Evolutionary conservation across 2,888 invertebrate species (phyloP).

Genomic region (Phaedon cochleariae): DNA sequence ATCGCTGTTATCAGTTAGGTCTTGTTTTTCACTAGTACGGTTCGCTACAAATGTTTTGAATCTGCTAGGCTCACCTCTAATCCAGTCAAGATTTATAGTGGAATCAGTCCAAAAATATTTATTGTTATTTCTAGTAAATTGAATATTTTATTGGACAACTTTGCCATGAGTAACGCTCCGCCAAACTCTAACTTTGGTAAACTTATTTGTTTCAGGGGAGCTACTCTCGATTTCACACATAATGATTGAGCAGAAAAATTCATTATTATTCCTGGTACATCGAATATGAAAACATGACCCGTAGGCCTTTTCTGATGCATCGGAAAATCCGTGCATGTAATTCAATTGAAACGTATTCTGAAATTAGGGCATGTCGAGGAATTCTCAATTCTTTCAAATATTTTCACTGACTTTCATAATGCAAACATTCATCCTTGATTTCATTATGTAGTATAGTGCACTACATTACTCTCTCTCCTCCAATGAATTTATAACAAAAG

Average conservation of each 20-base stretch:
- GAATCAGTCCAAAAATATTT: slow-evolving; percentile 35
- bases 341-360: slow-evolving; percentile 20
- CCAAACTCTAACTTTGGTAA: slow-evolving; percentile 26
- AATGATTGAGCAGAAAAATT: slow-evolving; percentile 19
- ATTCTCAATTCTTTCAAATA: slow-evolving; percentile 20
- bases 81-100: slow-evolving; percentile 31
- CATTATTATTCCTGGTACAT: slow-evolving; percentile 7
- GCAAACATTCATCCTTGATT: slow-evolving; percentile 10
- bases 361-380: slow-evolving; percentile 17
- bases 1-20: slow-evolving; percentile 10
- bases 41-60: slow-evolving; percentile 39
- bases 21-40: slow-evolving; percentile 30
- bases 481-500: too few species aligned
- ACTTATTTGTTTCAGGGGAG: slow-evolving; percentile 30
- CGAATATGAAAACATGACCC: slow-evolving; percentile 34
- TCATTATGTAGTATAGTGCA: slow-evolving; percentile 35
- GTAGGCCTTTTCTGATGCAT: slow-evolving; percentile 30
- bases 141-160: background rate
- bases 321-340: slow-evolving; percentile 36
- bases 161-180: background rate
- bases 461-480: too few species aligned
- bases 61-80: slow-evolving; percentile 14
- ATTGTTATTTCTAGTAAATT: background rate
- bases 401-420: slow-evolving; percentile 19
- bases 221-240: slow-evolving; percentile 36